Evolutionary conservation across 1,140 invertebrate species (phyloP).

Genomic region (Daktulosphaira vitifoliae): DNA sequence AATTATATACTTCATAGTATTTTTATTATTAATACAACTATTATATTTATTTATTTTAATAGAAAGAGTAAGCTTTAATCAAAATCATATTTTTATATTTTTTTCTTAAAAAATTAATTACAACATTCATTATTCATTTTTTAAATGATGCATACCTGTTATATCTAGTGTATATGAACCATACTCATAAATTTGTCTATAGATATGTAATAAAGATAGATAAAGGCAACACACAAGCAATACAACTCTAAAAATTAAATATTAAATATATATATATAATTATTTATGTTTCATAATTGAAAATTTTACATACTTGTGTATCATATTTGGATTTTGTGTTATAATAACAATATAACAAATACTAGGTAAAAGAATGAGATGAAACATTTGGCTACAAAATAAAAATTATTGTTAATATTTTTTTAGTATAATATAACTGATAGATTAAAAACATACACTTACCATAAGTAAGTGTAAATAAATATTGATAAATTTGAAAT

Average conservation of each 20-base stretch:
- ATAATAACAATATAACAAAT: conserved; percentile 64
- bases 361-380: conserved; percentile 62
- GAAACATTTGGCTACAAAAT: conserved; percentile 62
- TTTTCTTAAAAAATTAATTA: neutral
- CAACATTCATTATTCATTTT: neutral
- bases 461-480: no score
- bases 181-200: conserved; percentile 79
- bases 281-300: neutral
- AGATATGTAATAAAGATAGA: conserved; percentile 73
- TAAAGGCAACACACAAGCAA: conserved; percentile 69
- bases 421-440: no score
- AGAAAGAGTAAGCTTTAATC: no score
- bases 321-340: conserved; percentile 51
- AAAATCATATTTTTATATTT: conserved; percentile 1
- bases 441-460: no score
- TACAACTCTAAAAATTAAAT: conserved; percentile 54
- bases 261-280: neutral
- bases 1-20: no score
- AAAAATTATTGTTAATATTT: conserved; percentile 14
- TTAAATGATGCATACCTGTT: conserved; percentile 55
- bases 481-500: no score
- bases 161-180: conserved; percentile 84
- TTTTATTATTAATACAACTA: no score
- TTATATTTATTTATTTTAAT: no score
- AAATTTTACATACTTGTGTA: conserved; percentile 52